Evolutionary conservation across 2,113 vertebrate genomes (phyloP), one percentile per base, ranked within the genome.

Genomic region (Chloebia gouldiae): DNA sequence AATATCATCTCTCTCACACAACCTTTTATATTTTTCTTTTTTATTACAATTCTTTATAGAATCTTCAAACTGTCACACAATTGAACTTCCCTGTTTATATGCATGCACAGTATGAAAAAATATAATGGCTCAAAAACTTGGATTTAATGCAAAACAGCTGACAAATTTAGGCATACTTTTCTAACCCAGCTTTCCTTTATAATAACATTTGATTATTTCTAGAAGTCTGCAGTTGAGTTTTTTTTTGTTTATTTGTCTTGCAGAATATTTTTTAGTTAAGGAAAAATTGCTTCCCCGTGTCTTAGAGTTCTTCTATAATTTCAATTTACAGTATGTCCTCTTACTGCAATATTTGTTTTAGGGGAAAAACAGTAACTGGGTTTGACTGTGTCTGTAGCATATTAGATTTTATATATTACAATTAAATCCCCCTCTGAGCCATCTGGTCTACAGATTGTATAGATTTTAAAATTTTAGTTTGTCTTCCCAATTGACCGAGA

Each of bases 391-490:
- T 76, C 89, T 97, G 92, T 76, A 95, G 73, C 81, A 86, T 95
- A 97, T 97, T 97, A 96, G 95, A 96, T 97, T 98, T 97, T 97
- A 97, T 96, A 64, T 90, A 82, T 95, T 97, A 93, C 81, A 97
- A 96, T 96, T 96, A 97, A 96, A 96, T 97, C 94, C 68, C 42
- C 72, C 44, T 95, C 76, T 91, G 91, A 97, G 84, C 78, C 95
- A 97, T 97, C 92, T 97, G 97, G 92, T 93, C 97, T 98, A 96
- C 81, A 93, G 83, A 90, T 96, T 95, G 90, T 79, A 96, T 77
- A 89, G 92, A 93, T 97, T 97, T 95, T 72, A 30, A 93, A 94
- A 96, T 97, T 98, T 96, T 66, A 70, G 59, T 86, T 97, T 97
- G 92, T 96, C 73, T 76, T 97, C 88, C 66, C 72, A 94, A 75